Evolutionary conservation across 2,113 vertebrate genomes (phyloP).

Genomic region (Grus americana): DNA sequence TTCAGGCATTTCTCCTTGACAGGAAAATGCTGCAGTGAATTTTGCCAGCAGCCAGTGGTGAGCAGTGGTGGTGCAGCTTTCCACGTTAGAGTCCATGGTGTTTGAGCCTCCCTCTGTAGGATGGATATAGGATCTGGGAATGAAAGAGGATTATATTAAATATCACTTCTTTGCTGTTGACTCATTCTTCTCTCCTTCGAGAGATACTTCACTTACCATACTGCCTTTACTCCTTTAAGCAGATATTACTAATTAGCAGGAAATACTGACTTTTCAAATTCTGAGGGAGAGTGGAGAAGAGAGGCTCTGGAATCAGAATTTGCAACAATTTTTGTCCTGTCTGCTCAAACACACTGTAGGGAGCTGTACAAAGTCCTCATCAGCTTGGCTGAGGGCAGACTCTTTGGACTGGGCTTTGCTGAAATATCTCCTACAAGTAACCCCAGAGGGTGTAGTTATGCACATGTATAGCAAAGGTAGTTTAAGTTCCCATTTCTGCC

Average conservation of each 20-base stretch:
- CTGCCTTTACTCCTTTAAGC: neutral
- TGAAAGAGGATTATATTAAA: neutral
- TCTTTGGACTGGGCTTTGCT: neutral
- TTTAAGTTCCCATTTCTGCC: neutral
- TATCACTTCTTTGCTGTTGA: neutral
- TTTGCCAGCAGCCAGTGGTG: neutral
- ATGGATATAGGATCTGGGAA: neutral
- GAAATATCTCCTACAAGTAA: neutral
- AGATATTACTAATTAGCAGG: neutral
- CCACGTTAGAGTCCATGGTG: neutral
- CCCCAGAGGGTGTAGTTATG: neutral
- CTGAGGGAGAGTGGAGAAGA: neutral
- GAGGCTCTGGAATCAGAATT: neutral
- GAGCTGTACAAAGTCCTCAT: neutral
- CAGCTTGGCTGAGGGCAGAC: neutral
- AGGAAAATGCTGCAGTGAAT: neutral
- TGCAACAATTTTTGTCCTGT: neutral
- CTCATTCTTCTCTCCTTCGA: neutral
- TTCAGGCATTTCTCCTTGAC: neutral
- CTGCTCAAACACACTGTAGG: neutral
- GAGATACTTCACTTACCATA: neutral
- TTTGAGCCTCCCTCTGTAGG: neutral
- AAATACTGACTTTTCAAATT: neutral
- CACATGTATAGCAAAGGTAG: neutral
- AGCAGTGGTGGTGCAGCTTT: neutral